A percentile compares a stretch with the other conserved stretches of the same genome.
phyloP scores from a whole-genome alignment of 2,113 vertebrate species.

The Falco punctatus region DNA sequence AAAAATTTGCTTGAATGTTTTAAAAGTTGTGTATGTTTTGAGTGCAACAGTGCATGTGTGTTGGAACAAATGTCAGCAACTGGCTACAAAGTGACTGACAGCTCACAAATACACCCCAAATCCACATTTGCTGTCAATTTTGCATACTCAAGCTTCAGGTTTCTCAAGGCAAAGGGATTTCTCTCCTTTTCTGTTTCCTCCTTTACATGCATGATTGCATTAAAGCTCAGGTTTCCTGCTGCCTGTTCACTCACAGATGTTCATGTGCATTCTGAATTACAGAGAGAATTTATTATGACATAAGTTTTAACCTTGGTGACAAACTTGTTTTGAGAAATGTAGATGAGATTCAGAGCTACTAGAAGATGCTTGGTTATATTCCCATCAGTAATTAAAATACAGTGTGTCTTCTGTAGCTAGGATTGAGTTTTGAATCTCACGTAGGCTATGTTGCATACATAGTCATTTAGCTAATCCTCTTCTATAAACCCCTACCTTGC shows the following conservation, averaged over 20 bases:
- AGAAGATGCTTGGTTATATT: too few relatives aligned
- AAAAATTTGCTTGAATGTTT: neutral
- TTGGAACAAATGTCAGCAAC: neutral
- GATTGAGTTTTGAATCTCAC: neutral
- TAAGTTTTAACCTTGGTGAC: neutral
- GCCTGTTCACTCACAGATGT: neutral
- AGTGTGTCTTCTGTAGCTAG: neutral
- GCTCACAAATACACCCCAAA: neutral
- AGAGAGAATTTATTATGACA: neutral
- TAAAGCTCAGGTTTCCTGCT: neutral
- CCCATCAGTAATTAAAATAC: neutral
- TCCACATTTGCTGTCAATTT: too few relatives aligned
- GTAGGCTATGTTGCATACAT: accelerated
- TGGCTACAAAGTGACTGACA: neutral
- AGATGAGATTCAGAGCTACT: neutral
- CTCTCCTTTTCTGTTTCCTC: neutral
- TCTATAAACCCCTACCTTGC: neutral
- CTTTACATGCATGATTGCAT: neutral
- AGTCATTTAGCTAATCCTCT: neutral
- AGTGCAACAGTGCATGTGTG: neutral
- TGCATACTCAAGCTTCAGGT: too few relatives aligned
- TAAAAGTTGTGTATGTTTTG: neutral
- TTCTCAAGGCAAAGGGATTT: neutral
- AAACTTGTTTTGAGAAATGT: neutral
- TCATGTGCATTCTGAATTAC: too few relatives aligned